These are phyloP conservation scores for Coregonus suidteri DNA, from an alignment of 2,797 vertebrate species.

Conservation along the genomic window DNA sequence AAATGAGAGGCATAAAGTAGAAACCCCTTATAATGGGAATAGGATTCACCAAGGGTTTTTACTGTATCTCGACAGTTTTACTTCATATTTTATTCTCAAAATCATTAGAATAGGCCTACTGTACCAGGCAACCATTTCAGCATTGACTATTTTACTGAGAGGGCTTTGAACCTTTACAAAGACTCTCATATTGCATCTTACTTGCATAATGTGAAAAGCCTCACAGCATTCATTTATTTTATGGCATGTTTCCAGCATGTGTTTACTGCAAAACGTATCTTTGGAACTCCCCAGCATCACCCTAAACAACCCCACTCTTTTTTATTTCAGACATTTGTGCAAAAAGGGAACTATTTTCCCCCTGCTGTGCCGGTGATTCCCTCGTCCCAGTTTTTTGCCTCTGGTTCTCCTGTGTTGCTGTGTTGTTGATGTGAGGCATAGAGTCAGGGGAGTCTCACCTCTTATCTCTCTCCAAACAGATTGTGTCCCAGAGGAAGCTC, in stretches of 20 bases:
- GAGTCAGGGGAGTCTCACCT: conserved; percentile 26
- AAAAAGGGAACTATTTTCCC: neutral
- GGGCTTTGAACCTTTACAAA: neutral
- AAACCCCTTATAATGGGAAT: neutral
- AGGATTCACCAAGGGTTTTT: neutral
- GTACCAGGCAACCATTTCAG: neutral
- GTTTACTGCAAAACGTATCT: neutral
- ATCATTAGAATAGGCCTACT: neutral
- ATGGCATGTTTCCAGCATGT: neutral
- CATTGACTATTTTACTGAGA: neutral
- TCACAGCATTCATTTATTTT: neutral
- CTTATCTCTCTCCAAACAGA: conserved; percentile 74
- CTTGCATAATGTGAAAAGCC: neutral
- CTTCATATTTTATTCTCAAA: neutral
- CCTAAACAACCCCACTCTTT: neutral
- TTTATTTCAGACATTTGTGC: neutral
- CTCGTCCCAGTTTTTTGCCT: neutral
- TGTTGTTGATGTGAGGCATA: neutral
- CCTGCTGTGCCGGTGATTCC: no score
- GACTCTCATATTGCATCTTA: neutral
- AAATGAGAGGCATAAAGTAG: conserved; percentile 12
- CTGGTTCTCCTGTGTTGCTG: neutral
- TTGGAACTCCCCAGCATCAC: neutral
- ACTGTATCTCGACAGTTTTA: neutral
- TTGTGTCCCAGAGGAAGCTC: conserved; percentile 94